Evolutionary conservation across 2,888 invertebrate genomes (phyloP), one percentile per base, ranked within the genome.

Genomic region (Ypsolopha sequella): DNA sequence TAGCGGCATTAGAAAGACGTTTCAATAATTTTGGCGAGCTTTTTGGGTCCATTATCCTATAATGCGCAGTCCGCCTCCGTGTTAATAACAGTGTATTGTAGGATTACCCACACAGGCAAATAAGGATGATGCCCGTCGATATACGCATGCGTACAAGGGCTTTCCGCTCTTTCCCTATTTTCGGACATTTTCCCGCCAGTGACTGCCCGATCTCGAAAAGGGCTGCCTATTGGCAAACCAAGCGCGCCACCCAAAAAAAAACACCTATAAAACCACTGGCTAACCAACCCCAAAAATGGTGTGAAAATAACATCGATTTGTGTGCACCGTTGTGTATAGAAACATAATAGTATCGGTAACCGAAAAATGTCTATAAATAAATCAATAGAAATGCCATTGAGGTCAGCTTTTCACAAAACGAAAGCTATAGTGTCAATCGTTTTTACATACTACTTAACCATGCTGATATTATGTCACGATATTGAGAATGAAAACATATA

Each of bases 391-490:
- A 61, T 59, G 53, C 53, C 55, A 62, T 60, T 61, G 58, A 58
- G 56, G 43, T 45, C 36, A 41, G 51, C 54, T 49, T 55, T 58
- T 49, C 55, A 56, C 51, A 56, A 64, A 55, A 62, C 67, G 60
- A 66, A 65, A 55, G 64, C 56, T 51, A 56, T n/a, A n/a, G n/a
- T 48, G 7, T 36, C 62, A 54, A 56, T 75, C 58, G 62, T 61
- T 52, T 55, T 73, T 59, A 62, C 69, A 57, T 70, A 61, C 60
- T 68, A 66, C 68, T 67, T 77, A 68, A 65, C 74, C 58, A 61
- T 70, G 46, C 59, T 75, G 58, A 74, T 80, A 62, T 69, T 73
- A 76, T 84, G 84, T 64, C 84, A 81, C 58, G 84, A 84, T 60
- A 66, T 63, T 53, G 80, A 82, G 56, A 66, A 70, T 52, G 75